A percentile compares a stretch with the other conserved stretches of the same genome.
These are phyloP conservation scores for Lobophora halterata DNA, from an alignment of 2,888 invertebrate species.

Conservation along the genomic window DNA sequence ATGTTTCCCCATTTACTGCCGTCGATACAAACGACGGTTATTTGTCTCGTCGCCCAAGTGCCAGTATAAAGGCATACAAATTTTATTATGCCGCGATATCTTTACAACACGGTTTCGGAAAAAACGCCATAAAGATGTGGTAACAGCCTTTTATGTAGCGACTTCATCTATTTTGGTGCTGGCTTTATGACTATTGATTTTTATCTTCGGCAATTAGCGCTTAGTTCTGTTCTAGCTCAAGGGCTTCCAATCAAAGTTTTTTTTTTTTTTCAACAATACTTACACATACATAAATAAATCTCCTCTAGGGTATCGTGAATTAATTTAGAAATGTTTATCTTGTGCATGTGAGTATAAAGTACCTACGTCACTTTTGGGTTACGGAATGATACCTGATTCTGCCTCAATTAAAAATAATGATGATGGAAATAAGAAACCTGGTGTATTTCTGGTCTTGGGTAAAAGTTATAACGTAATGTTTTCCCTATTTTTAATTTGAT, in stretches of 20 bases:
- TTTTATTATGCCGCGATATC: slow-evolving; percentile 46
- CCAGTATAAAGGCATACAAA: slow-evolving; percentile 28
- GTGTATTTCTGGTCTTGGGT: too few species aligned
- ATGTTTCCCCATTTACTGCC: slow-evolving; percentile 11
- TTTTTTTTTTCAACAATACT: too few species aligned
- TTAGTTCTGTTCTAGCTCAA: too few species aligned
- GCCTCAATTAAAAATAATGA: too few species aligned
- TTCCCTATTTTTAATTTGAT: neutral
- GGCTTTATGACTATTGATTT: slow-evolving; percentile 28
- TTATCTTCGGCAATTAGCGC: slow-evolving; percentile 3
- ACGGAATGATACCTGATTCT: too few species aligned
- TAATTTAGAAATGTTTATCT: too few species aligned
- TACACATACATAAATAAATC: too few species aligned
- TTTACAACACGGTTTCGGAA: slow-evolving; percentile 60
- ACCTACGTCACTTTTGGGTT: too few species aligned
- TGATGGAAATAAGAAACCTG: too few species aligned
- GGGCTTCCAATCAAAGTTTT: too few species aligned
- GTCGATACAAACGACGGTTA: slow-evolving; percentile 17
- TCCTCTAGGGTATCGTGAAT: too few species aligned
- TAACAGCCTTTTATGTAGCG: slow-evolving; percentile 55
- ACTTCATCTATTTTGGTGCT: slow-evolving; percentile 28
- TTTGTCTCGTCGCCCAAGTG: slow-evolving; percentile 23
- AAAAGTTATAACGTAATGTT: slow-evolving; percentile 3
- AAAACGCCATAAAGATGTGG: slow-evolving; percentile 58
- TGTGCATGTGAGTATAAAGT: too few species aligned